A percentile compares a stretch with the other conserved stretches of the same genome.
Evolutionary conservation across 2,113 vertebrate genomes (phyloP).

Genomic region (Camelus bactrianus): DNA sequence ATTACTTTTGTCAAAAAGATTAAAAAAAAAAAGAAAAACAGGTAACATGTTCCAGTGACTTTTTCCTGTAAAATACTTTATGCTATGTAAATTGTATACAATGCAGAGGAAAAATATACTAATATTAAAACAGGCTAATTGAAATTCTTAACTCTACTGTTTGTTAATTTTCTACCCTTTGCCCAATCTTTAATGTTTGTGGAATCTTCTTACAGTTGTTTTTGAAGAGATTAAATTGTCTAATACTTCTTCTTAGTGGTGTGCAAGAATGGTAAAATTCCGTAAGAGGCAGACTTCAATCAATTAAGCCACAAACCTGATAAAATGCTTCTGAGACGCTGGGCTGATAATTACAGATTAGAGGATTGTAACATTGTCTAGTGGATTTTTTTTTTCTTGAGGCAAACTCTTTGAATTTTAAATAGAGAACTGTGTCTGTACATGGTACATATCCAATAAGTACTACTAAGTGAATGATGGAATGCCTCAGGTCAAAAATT

Average conservation of each 20-base stretch:
- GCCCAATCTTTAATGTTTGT: slow-evolving; percentile 12
- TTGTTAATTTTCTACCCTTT: slow-evolving; percentile 21
- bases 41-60: background rate
- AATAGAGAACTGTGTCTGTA: background rate
- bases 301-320: background rate
- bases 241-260: slow-evolving; percentile 1
- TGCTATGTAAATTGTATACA: background rate
- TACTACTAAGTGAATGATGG: slow-evolving; percentile 1
- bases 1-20: slow-evolving; percentile 40
- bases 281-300: background rate
- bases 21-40: background rate
- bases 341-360: slow-evolving; percentile 21
- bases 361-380: background rate
- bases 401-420: slow-evolving; percentile 41
- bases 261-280: slow-evolving; percentile 9
- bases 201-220: background rate
- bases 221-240: slow-evolving; percentile 43
- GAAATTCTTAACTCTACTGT: background rate
- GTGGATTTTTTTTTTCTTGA: background rate
- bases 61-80: slow-evolving; percentile 43
- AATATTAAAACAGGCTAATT: background rate
- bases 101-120: background rate
- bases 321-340: background rate
- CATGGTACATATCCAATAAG: background rate
- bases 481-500: background rate